Evolutionary conservation across 2,888 invertebrate genomes (phyloP).

Genomic region (Folsomia candida): DNA sequence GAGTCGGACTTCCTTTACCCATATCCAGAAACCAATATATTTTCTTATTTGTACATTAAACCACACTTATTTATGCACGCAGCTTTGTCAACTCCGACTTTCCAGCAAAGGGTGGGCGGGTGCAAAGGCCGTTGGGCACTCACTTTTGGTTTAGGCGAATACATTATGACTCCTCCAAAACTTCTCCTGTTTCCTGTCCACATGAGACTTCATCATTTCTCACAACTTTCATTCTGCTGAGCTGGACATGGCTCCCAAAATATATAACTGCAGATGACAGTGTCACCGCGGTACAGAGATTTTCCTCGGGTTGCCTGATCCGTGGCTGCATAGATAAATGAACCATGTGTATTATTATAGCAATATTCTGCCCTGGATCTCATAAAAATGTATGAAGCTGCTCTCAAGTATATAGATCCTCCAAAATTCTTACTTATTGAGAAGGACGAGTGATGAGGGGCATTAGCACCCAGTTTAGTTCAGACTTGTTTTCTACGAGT

Average conservation of each 20-base stretch:
- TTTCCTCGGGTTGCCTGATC: too few species aligned
- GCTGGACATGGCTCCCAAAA: background rate
- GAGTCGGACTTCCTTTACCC: constrained; percentile 5
- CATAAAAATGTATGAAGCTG: too few species aligned
- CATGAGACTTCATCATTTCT: background rate
- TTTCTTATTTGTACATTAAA: constrained; percentile 7
- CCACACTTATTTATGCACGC: constrained; percentile 2
- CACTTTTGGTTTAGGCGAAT: background rate
- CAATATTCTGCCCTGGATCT: too few species aligned
- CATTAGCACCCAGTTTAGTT: too few species aligned
- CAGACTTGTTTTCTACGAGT: too few species aligned
- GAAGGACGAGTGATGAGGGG: too few species aligned
- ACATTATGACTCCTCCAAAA: background rate
- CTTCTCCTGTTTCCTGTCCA: background rate
- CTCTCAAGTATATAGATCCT: too few species aligned
- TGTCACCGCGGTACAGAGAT: too few species aligned
- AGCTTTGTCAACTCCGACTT: background rate
- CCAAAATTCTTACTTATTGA: too few species aligned
- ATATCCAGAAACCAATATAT: constrained; percentile 1
- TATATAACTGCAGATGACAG: background rate
- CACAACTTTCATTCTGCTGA: background rate
- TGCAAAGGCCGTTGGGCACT: background rate
- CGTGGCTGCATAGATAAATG: too few species aligned
- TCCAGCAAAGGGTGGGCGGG: background rate
- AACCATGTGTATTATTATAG: too few species aligned